These are phyloP conservation scores for Molossus alvarezi DNA, from an alignment of 2,797 vertebrate genomes.

Conservation along the genomic window DNA sequence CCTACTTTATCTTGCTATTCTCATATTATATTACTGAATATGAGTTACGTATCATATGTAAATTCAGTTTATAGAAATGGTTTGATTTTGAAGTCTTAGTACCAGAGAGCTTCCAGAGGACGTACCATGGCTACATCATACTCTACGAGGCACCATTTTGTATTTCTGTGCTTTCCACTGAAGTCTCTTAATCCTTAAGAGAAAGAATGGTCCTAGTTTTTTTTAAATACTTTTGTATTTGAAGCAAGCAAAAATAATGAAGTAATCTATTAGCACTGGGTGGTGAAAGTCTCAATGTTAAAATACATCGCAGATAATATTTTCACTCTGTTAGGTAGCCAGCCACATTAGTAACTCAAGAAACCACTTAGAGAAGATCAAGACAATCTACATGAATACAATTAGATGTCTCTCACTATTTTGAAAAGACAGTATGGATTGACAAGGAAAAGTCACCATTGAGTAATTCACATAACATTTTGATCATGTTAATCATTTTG, in stretches of 20 bases:
- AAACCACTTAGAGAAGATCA: background rate
- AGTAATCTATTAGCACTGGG: background rate
- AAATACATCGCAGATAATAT: background rate
- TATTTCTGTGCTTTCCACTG: background rate
- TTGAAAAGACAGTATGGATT: background rate
- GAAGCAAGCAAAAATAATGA: background rate
- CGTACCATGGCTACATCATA: background rate
- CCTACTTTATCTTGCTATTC: slow-evolving; percentile 16
- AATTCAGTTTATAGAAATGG: background rate
- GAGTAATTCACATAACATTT: background rate
- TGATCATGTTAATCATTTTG: background rate
- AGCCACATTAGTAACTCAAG: background rate
- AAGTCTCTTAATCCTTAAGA: background rate
- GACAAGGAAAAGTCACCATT: background rate
- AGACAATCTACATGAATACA: background rate
- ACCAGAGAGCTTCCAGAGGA: background rate
- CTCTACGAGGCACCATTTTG: background rate
- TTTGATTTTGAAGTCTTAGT: background rate
- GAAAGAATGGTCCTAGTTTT: background rate
- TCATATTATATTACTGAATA: background rate
- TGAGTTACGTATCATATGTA: too few species aligned
- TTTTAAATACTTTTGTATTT: background rate
- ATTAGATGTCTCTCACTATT: background rate
- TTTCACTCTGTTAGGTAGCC: background rate
- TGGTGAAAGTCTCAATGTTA: background rate